Evolutionary conservation across 2,113 vertebrate genomes (phyloP), one percentile per base, ranked within the genome.

Genomic region (Phylloscopus trochilus): DNA sequence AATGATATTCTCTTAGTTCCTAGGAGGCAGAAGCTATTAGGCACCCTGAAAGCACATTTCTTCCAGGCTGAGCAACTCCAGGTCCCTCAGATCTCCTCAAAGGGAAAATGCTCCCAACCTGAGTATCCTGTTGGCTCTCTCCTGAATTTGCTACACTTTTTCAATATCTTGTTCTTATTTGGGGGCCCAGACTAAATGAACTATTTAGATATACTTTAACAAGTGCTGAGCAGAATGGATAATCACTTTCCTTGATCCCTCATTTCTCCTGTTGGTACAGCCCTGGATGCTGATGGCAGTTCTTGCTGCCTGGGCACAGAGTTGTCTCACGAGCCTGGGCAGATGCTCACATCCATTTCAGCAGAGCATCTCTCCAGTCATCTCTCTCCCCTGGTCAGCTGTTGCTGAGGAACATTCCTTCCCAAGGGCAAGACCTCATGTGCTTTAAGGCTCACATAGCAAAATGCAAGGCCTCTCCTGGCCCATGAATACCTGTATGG

Each of bases 231-330:
- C 30, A 68, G 27, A 58, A 83, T 0, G 1, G 15, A 68, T 27
- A 22, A 77, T 37, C 17, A 17, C 13, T 85, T 72, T 52, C 2
- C 28, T 62, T 37, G n/a, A 39, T 47, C 15, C 59, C 19, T 51
- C 24, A 8, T 21, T 64, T 73, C 8, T 78, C 63, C 28, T 30
- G 49, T 35, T 22, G 58, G 13, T 49, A 22, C 15, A 72, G n/a
- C 27, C 22, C 28, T 15, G 24, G 55, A 53, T 73, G 30, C 21
- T 77, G 24, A 18, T 44, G 39, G 10, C 24, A 67, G 17, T 5
- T 53, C 58, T 68, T 77, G 14, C 11, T 78, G 39, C 17, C n/a
- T 6, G 6, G 47, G n/a, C 31, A 58, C 46, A 23, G 0, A 0
- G 10, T 39, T 49, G 30, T 18, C 15, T 66, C 52, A 35, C 0